Evolutionary conservation across 2,888 invertebrate species (phyloP).

Genomic region (Dendrolimus houi): DNA sequence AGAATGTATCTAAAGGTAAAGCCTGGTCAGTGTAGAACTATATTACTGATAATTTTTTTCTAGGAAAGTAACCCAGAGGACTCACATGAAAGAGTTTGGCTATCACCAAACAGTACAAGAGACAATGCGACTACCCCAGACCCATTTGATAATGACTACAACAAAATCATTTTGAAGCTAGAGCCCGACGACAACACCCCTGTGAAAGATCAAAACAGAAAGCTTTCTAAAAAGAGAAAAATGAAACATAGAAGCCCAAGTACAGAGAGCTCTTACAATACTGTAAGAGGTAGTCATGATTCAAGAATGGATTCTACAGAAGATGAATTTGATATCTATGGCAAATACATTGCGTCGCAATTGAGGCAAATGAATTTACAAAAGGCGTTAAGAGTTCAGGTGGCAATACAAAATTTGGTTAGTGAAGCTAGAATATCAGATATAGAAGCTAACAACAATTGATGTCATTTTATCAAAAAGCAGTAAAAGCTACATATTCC

Average conservation of each 20-base stretch:
- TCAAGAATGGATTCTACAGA: conserved; percentile 46
- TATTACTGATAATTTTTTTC: too few relatives aligned
- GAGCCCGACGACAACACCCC: conserved; percentile 27
- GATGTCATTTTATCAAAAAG: too few relatives aligned
- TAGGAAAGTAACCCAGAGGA: too few relatives aligned
- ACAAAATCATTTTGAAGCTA: conserved; percentile 30
- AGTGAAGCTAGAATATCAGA: conserved; percentile 55
- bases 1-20: too few relatives aligned
- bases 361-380: conserved; percentile 54
- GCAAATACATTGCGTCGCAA: conserved; percentile 61
- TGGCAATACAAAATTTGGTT: conserved; percentile 57
- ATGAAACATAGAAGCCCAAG: conserved; percentile 30
- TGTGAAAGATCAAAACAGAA: conserved; percentile 13
- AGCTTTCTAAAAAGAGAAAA: conserved; percentile 39
- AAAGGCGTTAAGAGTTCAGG: conserved; percentile 50
- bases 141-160: conserved; percentile 31
- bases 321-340: conserved; percentile 68
- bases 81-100: conserved; percentile 18
- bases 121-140: conserved; percentile 19
- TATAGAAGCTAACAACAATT: conserved; percentile 14
- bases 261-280: conserved; percentile 34
- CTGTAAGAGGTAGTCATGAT: conserved; percentile 27
- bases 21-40: too few relatives aligned
- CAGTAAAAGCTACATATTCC: too few relatives aligned
- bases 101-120: conserved; percentile 18